Base-by-base conservation (phyloP, 2,113 vertebrate genomes). In the Microtus pennsylvanicus region DNA sequence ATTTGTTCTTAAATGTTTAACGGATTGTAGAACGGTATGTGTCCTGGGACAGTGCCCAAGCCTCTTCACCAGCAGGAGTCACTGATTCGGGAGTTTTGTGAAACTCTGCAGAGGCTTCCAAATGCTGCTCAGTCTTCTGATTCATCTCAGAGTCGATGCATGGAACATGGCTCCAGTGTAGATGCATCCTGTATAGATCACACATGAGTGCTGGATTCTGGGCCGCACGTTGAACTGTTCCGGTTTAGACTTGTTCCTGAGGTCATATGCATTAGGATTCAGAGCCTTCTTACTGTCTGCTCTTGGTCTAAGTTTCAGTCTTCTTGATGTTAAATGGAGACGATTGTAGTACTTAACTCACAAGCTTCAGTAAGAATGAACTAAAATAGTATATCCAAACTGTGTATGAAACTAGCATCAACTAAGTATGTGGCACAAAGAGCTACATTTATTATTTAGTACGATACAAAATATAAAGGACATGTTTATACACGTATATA, bases 11-110 rank as follows among this genome's bases (percentile, higher is more conserved):
- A 30, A 82, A 61, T 26, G 55, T 81, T 4, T 42, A 42, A 4
- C 7, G 0, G 7, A 21, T 17, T 69, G 42, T 26, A 8, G 7
- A 75, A 16, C 0, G 28, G 42, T 17, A 5, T 0, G 2, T 22
- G 7, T 52, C 6, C 28, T 26, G 13, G 22, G 38, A 35, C 22
- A 16, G 14, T 17, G 35, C 3, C 4, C 55, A 9, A 12, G 19
- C 38, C n/a, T 85, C 47, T 35, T 94, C 61, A 77, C 50, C 5
- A 10, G 35, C 33, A 30, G 69, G 61, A 70, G 35, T 72, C 45
- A 19, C 45, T 26, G 50, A 22, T 33, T 42, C 42, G 50, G 72
- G 35, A 4, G 45, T 52, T 28, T 77, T 7, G 6, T 86, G 88
- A 89, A 70, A 67, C 16, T n/a, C 21, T 24, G 5, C 26, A 22